Evolutionary conservation across 92 coral and sea anemone species (phyloP), one percentile per base, ranked within the genome.

Genomic region (Meandrina meandrites): DNA sequence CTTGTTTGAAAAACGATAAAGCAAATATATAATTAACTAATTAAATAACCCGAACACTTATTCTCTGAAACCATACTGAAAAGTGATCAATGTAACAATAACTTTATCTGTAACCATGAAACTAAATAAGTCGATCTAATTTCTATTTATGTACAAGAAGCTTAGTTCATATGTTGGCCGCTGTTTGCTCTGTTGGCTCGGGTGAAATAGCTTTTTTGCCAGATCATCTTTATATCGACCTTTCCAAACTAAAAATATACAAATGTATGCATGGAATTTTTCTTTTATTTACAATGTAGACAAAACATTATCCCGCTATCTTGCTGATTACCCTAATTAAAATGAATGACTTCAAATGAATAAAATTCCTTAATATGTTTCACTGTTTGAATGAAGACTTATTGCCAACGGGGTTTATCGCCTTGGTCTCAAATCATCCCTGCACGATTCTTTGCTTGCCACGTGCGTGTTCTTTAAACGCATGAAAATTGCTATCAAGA

Each of bases 311-410:
- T 57, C 71, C 28, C 54, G 54, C 32, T 27, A 69, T 69, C 68
- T 70, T 48, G 21, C 40, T 71, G 27, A 74, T 72, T 83, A 56
- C 54, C 36, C 79, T 83, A 71, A 71, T 83, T 73, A 83, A 83
- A 73, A 74, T 84, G 24, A 74, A 74, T 84, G 80, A 84, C 69
- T 56, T 17, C 19, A 62, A 15, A 72, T 71, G 15, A 73, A 57
- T 57, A 37, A 73, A 72, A 84, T 17, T 27, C 80, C 24, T 70
- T 53, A 27, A 53, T 37, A 66, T 60, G 74, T 50, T 30, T 78
- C 10, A 66, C 53, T 27, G 85, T 67, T 81, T 45, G 27, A 68
- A 42, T 14, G 34, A 8, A 30, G n/a, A 45, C 56, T 34, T 48
- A 50, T 17, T 21, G n/a, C 18, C 53, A 36, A 22, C 10, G n/a